Evolutionary conservation across 2,888 invertebrate species (phyloP).

Genomic region (Bellardia pandia): DNA sequence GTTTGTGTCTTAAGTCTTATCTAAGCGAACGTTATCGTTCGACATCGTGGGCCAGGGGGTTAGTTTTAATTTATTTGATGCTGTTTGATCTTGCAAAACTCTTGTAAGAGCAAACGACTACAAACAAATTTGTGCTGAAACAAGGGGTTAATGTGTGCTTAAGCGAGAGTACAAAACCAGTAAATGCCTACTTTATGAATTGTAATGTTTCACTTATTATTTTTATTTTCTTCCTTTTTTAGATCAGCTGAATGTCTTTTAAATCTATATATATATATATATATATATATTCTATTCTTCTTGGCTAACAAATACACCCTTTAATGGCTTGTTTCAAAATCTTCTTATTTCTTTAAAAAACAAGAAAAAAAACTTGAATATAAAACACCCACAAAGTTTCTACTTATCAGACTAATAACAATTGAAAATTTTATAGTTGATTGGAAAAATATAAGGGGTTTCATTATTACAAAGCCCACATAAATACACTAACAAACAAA

Average conservation of each 20-base stretch:
- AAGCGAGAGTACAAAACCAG: too few relatives aligned
- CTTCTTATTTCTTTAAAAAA: not conserved
- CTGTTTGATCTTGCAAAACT: too few relatives aligned
- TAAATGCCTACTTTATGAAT: too few relatives aligned
- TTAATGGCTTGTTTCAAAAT: slow-evolving; percentile 5
- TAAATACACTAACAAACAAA: not conserved
- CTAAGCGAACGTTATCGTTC: too few relatives aligned
- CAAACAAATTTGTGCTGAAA: too few relatives aligned
- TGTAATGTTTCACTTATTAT: too few relatives aligned
- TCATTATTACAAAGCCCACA: slow-evolving; percentile 29
- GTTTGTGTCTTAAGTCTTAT: too few relatives aligned
- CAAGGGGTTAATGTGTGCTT: too few relatives aligned
- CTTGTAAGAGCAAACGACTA: too few relatives aligned
- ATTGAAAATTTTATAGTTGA: slow-evolving; percentile 25
- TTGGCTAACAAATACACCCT: not conserved
- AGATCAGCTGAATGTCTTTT: not conserved
- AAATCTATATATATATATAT: not conserved
- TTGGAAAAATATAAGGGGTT: slow-evolving; percentile 41
- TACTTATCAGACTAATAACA: slow-evolving; percentile 11
- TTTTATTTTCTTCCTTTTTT: too few relatives aligned
- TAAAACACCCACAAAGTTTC: slow-evolving; percentile 27
- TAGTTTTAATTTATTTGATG: too few relatives aligned
- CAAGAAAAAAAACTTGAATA: not conserved
- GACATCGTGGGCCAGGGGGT: too few relatives aligned
- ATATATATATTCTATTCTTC: not conserved